Evolutionary conservation across 2,113 vertebrate genomes (phyloP), one percentile per base, ranked within the genome.

Genomic region (Halcyon malimbica): DNA sequence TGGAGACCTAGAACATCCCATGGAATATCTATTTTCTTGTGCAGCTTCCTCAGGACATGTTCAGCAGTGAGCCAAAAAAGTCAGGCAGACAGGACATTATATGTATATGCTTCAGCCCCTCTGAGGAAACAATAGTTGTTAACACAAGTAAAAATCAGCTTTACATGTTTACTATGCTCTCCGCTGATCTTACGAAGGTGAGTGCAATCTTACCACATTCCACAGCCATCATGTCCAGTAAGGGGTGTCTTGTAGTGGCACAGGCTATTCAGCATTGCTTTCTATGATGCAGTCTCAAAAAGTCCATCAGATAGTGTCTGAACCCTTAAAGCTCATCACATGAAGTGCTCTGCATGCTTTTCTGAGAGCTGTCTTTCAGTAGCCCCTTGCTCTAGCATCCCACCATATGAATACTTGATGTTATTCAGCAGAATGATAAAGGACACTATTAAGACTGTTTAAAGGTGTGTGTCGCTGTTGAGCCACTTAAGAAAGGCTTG

Each of bases 31-130:
- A n/a, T 29, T 83, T 89, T 92, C 39, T 91, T 73, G 37, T 85
- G 35, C 98, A 99, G 99, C 98, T 99, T 94, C 99, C 98, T 39
- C 37, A 95, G 65, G 98, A 99, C 86, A 93, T n/a, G 2, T 96
- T 94, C 92, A 98, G 97, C 93, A 97, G 60, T 4, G 98, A 98
- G 33, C 96, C 98, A 35, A 97, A 96, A 59, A 97, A 93, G 14
- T 98, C 98, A 8, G 89, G 97, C 75, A 96, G 90, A 31, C 99
- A 99, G 97, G 97, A 99, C 42, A 94, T 99, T 70, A 83, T 97
- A 41, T 98, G 97, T 41, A 97, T 99, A 96, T 99, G 98, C 95
- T 98, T 99, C 91, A 99, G 99, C 90, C 99, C 99, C 33, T 98
- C 99, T 8, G 99, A 99, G 96, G 98, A 99, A 91, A 98, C 70